A percentile compares a stretch with the other conserved stretches of the same genome.
Evolutionary conservation across 2,113 vertebrate species (phyloP).

Genomic region (Leiothrix lutea): DNA sequence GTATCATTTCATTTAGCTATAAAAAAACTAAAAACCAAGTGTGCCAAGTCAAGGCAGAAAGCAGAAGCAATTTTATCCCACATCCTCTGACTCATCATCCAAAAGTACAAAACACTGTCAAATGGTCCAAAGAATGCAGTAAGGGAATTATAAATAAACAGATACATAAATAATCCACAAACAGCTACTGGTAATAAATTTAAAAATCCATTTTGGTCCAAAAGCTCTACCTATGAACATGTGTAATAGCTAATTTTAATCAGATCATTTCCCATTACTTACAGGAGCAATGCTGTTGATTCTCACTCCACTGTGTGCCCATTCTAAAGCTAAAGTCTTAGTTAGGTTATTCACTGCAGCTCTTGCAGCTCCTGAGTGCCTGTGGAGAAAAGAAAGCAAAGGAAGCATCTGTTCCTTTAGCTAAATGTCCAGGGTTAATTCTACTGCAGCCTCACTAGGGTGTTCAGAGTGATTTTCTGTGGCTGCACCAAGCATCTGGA

Average conservation of each 20-base stretch:
- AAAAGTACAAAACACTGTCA: not conserved
- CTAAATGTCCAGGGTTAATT: not conserved
- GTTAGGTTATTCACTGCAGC: conserved; percentile 88
- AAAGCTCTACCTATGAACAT: not conserved
- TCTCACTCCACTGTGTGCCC: conserved; percentile 85
- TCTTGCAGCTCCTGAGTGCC: conserved; percentile 89
- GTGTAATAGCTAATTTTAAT: not conserved
- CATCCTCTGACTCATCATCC: not conserved
- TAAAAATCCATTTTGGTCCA: not conserved
- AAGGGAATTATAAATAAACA: not conserved
- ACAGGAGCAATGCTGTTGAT: conserved; percentile 90
- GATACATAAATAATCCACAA: not conserved
- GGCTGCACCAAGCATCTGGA: not conserved
- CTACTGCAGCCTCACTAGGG: not conserved
- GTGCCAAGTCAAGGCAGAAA: not conserved
- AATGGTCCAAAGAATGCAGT: not conserved
- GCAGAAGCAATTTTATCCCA: not conserved
- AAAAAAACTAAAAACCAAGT: not conserved
- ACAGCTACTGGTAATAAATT: not conserved
- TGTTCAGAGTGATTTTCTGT: not conserved
- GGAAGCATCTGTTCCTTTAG: not conserved
- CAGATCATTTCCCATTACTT: not conserved
- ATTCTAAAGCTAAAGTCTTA: conserved; percentile 88
- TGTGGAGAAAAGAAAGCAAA: conserved; percentile 54
- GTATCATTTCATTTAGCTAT: not conserved